phyloP scores from a whole-genome alignment of 2,113 vertebrate genomes.

The Halcyon malimbica region DNA sequence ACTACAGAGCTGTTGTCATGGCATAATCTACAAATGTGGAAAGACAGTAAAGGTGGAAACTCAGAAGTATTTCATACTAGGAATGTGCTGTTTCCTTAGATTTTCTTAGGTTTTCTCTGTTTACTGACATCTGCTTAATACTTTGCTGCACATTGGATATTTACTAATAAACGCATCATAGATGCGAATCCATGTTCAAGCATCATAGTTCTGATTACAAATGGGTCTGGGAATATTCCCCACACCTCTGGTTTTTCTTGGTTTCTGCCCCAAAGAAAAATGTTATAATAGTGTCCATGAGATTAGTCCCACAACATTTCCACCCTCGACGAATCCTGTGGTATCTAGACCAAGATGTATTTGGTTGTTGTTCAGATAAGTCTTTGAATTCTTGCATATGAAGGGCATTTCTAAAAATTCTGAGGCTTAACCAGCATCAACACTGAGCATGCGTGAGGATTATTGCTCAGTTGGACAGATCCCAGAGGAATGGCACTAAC shows the following conservation, averaged over 20 bases:
- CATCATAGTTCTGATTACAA: not conserved
- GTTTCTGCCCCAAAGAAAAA: not conserved
- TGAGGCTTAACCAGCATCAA: not conserved
- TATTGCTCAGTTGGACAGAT: not conserved
- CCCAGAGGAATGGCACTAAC: not conserved
- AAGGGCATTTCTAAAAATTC: not conserved
- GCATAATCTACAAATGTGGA: not conserved
- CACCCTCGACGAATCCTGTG: not conserved
- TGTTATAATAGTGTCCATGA: not conserved
- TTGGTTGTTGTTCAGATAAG: not conserved
- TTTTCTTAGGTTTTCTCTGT: not conserved
- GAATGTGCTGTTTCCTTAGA: not conserved
- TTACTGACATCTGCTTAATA: not conserved
- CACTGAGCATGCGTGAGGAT: not conserved
- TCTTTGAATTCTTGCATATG: not conserved
- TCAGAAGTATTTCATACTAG: not conserved
- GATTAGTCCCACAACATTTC: not conserved
- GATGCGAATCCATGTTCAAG: not conserved
- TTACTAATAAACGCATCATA: not conserved
- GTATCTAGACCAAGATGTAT: not conserved
- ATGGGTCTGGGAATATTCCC: not conserved
- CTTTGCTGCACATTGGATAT: not conserved
- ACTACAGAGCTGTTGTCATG: not conserved
- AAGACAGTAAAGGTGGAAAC: not conserved
- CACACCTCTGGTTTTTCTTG: not conserved